Evolutionary conservation across 1,140 invertebrate genomes (phyloP).

Genomic region (Bacillus rossius): DNA sequence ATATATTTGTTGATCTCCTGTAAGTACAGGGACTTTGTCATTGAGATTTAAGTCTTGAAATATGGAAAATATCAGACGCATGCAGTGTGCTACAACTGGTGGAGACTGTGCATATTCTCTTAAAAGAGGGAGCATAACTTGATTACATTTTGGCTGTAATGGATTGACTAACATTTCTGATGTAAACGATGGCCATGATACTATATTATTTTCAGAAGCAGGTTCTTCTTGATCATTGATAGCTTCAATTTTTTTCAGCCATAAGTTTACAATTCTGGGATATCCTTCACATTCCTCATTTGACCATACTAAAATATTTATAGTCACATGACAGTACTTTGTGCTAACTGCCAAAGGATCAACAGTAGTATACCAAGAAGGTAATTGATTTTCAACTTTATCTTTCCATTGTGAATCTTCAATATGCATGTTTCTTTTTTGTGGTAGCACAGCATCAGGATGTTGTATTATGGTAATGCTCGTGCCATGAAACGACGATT

Average conservation of each 20-base stretch:
- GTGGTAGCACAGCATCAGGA: neutral
- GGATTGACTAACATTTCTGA: too few relatives aligned
- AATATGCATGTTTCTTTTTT: neutral
- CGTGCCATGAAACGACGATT: slow-evolving; percentile 3
- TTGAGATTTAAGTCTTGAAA: slow-evolving; percentile 3
- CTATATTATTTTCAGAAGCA: neutral
- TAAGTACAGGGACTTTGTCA: slow-evolving; percentile 10
- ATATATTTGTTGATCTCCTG: slow-evolving; percentile 26
- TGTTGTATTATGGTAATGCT: slow-evolving; percentile 3
- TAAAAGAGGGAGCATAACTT: neutral
- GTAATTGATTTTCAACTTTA: neutral
- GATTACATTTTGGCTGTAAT: too few relatives aligned
- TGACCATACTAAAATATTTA: neutral
- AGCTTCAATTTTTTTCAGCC: too few relatives aligned
- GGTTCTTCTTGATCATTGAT: too few relatives aligned
- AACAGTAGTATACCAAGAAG: neutral
- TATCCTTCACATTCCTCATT: neutral
- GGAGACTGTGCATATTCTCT: neutral
- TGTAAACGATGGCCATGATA: neutral
- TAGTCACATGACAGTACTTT: neutral
- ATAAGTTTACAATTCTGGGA: neutral
- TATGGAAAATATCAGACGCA: neutral
- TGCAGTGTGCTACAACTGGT: slow-evolving; percentile 1
- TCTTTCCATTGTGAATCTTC: neutral
- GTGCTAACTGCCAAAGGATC: neutral